Evolutionary conservation across 2,113 vertebrate species (phyloP), one percentile per base, ranked within the genome.

Genomic region (Elachura formosa): DNA sequence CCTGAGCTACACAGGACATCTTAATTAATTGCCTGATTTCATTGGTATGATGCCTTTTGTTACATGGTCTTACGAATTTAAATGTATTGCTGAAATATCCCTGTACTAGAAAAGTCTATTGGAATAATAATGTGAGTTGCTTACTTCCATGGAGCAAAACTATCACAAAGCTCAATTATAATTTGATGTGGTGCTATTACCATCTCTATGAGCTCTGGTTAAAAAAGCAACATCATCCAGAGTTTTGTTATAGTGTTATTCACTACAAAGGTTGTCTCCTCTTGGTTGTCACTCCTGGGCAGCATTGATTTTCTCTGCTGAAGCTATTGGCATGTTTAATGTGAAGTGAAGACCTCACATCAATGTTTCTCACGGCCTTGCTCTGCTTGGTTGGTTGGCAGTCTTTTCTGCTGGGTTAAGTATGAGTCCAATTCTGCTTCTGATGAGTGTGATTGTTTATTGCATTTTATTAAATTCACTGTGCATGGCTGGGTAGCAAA

Each of bases 401-500:
- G 23, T 38, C 36, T 73, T 59, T 67, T 64, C 36, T 73, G 45
- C 11, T 64, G 38, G 13, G 29, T 68, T 66, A 73, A 79, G 46
- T 63, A 34, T 59, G 40, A 73, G 38, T 88, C 49, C 6, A 17
- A 87, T 92, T 92, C 73, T 95, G 77, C 86, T 82, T 81, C 82
- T 95, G 93, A 76, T 22, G 23, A 89, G 34, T 6, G 54, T 79
- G 84, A 84, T 73, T 86, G 55, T 85, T 95, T 95, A 84, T 66
- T 95, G 63, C 38, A 49, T 64, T 85, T 40, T 92, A 84, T 94
- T 96, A 93, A 96, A 94, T 93, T 97, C 69, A 90, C 56, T 85
- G 85, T 85, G 96, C 76, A 69, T 97, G 92, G 63, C 84, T 87
- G 76, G 48, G 82, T 93, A 95, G 96, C 25, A 96, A 96, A 97